Evolutionary conservation across 2,797 vertebrate genomes (phyloP), one percentile per base, ranked within the genome.

Genomic region (Coccyzus lansbergi): DNA sequence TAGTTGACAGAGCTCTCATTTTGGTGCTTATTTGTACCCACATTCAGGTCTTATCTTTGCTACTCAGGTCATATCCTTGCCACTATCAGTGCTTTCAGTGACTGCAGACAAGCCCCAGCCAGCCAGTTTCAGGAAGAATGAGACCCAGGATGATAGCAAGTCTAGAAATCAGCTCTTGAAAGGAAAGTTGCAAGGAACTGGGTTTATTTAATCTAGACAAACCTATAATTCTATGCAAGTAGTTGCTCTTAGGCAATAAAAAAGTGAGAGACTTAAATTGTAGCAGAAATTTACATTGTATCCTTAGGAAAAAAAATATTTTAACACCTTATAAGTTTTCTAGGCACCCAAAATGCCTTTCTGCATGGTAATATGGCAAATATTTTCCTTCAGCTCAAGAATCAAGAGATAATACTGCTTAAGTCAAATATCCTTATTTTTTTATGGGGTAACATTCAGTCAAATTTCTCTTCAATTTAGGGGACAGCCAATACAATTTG

Each of bases 51-150:
- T 71, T 2, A 0, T 7, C 15, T 11, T 4, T 59, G 34, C n/a
- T n/a, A 51, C 4, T 12, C 36, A n/a, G 51, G 18, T 38, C 33
- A 71, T 2, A 0, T 7, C 15, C 11, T 4, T 59, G 34, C n/a
- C 9, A 18, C 34, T 33, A 15, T 33, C 67, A 46, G 22, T 2
- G 1, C n/a, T 62, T 42, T 29, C 29, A 46, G 29, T 69, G 4
- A n/a, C 63, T 38, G 3, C n/a, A 58, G 36, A 36, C 13, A 51
- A 70, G 31, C 21, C 42, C 31, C 75, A 77, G 31, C 25, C 53
- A 13, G 8, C 7, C 6, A 26, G 20, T 79, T 76, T 36, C 14
- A 20, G 59, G 38, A 85, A 40, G 22, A 89, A 72, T 12, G 19
- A 69, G 40, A 49, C 2, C 4, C 40, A 62, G 17, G 69, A 40